Conservation (phyloP, 2,113 vertebrate genomes). For the Oostethus manadensis region DNA sequence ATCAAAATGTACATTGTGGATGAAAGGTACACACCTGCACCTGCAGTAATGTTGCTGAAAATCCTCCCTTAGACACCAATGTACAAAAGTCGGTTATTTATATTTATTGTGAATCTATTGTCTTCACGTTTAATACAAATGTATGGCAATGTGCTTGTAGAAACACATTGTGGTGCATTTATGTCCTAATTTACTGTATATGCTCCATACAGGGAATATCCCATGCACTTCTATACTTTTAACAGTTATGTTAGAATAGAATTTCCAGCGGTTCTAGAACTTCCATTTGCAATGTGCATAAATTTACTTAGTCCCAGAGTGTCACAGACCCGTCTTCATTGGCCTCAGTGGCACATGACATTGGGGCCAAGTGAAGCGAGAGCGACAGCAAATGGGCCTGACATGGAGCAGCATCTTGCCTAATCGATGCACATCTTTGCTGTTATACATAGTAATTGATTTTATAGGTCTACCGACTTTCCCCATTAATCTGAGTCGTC, state of each 20-base stretch:
- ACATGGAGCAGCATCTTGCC: background rate
- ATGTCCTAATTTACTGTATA: no score
- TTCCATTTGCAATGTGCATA: slow-evolving; percentile 13
- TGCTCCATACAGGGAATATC: no score
- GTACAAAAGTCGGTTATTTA: no score
- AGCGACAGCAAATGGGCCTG: background rate
- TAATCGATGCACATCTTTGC: background rate
- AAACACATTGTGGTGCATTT: no score
- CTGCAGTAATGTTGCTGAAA: background rate
- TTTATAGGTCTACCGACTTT: background rate
- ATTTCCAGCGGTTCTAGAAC: slow-evolving; percentile 5
- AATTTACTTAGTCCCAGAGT: slow-evolving; percentile 2
- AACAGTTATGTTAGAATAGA: slow-evolving; percentile 3
- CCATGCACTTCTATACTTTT: background rate
- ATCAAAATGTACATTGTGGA: background rate
- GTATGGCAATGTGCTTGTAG: no score
- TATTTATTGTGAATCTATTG: no score
- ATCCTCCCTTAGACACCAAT: background rate
- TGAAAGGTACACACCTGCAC: no score
- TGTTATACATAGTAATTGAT: background rate
- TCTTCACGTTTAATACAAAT: no score
- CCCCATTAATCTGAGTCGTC: background rate
- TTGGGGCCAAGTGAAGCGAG: background rate
- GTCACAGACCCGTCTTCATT: slow-evolving; percentile 1
- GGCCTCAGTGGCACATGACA: slow-evolving; percentile 4